Base-by-base conservation (phyloP, 2,888 invertebrate genomes). In the Agriopis aurantiaria region DNA sequence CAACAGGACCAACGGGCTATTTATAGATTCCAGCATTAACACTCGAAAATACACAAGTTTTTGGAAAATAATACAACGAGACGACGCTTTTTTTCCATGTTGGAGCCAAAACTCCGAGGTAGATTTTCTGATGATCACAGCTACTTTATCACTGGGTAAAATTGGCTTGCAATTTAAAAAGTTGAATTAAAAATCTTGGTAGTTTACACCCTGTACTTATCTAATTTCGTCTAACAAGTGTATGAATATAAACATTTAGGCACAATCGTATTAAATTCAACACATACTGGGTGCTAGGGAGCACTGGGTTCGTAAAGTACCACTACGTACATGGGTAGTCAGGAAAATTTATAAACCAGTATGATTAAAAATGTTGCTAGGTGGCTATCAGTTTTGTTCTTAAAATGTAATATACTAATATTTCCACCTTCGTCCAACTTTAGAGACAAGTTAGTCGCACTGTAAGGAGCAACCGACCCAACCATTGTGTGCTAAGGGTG, bases 221-320 rank as follows among this genome's bases (percentile, higher is more conserved):
- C 68, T 75, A 69, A 72, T 63, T 72, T 72, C 78, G 72, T 85
- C 84, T 89, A 91, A 91, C 88, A 88, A 88, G 87, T 88, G 82
- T 88, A 86, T 88, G 85, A 86, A 87, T 86, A 89, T 85, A 88
- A 77, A 78, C 81, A 84, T 88, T 90, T 91, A 93, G 92, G 92
- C 92, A 92, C 92, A 85, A 85, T 87, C 86, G 81, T 82, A 87
- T 88, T 83, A 87, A 86, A 83, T 85, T 85, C 80, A 82, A 79
- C 76, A 75, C 81, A 84, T 85, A 87, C 87, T 86, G 85, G 81
- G 85, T 84, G 85, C 85, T 75, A 80, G 62, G 74, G 76, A 82
- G 82, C 83, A 87, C 85, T 84, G 85, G 81, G 76, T 64, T 23
- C 6, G 53, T 63, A 72, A 77, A 85, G 82, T 82, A 83, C 81